Conservation (phyloP, 2,797 vertebrate genomes). For the Siniperca scherzeri region DNA sequence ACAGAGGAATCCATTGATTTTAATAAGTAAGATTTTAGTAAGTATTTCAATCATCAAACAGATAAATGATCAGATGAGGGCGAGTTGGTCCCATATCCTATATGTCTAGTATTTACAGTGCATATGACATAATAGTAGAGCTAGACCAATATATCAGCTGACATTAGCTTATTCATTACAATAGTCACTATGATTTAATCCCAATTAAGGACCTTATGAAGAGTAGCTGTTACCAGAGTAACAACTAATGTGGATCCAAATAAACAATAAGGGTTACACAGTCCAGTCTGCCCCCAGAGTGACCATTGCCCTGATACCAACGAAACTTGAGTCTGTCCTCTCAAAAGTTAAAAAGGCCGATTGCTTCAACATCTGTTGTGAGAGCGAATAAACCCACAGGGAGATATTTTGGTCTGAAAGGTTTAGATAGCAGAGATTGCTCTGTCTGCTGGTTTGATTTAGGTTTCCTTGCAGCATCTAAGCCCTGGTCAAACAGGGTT, state of each 20-base stretch:
- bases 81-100: neutral
- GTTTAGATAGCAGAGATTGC: constrained; percentile 11
- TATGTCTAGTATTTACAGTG: neutral
- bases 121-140: neutral
- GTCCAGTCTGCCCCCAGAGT: neutral
- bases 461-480: neutral
- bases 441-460: constrained; percentile 15
- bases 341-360: constrained; percentile 19
- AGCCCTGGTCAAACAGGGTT: neutral
- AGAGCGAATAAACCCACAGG: neutral
- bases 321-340: constrained; percentile 30
- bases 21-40: neutral
- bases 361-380: constrained; percentile 53
- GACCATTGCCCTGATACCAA: neutral
- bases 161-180: neutral
- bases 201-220: neutral
- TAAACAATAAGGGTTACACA: constrained; percentile 15
- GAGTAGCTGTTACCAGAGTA: neutral
- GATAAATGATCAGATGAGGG: neutral
- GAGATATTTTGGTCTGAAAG: constrained; percentile 47
- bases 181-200: neutral
- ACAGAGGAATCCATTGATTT: neutral
- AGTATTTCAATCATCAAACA: neutral
- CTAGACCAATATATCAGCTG: neutral
- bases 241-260: constrained; percentile 2